Percentiles rank a stretch among this genome's conserved stretches.
Evolutionary conservation across 1,140 invertebrate species (phyloP).

Genomic region (Dendrolimus punctatus): DNA sequence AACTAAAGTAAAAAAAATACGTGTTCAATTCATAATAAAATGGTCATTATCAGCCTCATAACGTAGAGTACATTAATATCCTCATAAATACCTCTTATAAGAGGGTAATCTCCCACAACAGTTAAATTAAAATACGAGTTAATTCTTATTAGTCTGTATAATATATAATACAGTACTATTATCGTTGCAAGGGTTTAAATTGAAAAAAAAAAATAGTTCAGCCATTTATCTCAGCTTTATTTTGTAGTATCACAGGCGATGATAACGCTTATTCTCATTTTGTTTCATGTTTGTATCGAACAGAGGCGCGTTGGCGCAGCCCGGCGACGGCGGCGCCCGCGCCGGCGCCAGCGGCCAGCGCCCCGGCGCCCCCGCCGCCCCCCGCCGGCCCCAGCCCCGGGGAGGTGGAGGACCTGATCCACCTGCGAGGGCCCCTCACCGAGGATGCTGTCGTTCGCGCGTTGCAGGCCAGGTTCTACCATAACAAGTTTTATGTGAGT

Average conservation of each 20-base stretch:
- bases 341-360: slow-evolving; percentile 13
- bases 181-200: too few species aligned
- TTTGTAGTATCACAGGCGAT: too few species aligned
- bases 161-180: too few species aligned
- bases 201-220: too few species aligned
- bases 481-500: slow-evolving; percentile 92
- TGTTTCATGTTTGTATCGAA: slow-evolving; percentile 11
- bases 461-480: slow-evolving; percentile 89
- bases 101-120: too few species aligned
- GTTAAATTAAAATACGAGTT: too few species aligned
- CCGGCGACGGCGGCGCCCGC: slow-evolving; percentile 22
- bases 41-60: too few species aligned
- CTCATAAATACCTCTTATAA: too few species aligned
- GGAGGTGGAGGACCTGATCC: slow-evolving; percentile 89
- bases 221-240: background rate
- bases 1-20: too few species aligned
- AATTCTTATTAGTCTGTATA: too few species aligned
- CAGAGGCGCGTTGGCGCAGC: slow-evolving; percentile 39
- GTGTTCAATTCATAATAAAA: too few species aligned
- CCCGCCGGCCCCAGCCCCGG: slow-evolving; percentile 52
- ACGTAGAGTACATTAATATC: too few species aligned
- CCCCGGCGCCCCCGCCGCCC: slow-evolving; percentile 41
- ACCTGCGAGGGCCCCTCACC: slow-evolving; percentile 91
- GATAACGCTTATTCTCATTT: background rate
- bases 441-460: slow-evolving; percentile 94